Evolutionary conservation across 2,113 vertebrate genomes (phyloP).

Genomic region (Pavo muticus): DNA sequence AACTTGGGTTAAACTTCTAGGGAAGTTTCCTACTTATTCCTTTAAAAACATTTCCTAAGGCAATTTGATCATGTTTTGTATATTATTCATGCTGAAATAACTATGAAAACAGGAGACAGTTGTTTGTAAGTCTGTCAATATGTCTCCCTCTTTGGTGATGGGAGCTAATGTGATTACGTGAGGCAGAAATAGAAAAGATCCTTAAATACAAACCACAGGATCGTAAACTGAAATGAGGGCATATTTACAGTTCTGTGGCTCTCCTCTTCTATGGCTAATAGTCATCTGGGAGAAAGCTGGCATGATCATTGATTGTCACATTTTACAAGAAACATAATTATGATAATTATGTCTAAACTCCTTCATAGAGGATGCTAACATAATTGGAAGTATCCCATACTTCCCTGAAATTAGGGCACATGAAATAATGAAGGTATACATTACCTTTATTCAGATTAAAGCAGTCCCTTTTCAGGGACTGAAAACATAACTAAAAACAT

Average conservation of each 20-base stretch:
- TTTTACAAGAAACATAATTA: not conserved
- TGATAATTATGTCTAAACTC: not conserved
- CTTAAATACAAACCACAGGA: not conserved
- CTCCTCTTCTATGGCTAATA: not conserved
- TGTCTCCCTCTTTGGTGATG: slow-evolving; percentile 31
- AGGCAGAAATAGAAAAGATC: slow-evolving; percentile 27
- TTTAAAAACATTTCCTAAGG: slow-evolving; percentile 21
- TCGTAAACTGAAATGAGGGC: not conserved
- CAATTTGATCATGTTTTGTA: not conserved
- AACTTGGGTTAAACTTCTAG: not conserved
- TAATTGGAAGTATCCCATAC: not conserved
- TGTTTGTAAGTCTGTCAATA: not conserved
- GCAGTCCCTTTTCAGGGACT: not conserved
- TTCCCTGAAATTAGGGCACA: not conserved
- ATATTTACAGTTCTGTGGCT: not conserved
- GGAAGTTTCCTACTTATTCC: not conserved
- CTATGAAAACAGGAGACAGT: not conserved
- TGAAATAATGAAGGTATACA: not conserved
- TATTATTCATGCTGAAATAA: not conserved
- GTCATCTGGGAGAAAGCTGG: not conserved
- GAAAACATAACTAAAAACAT: not conserved
- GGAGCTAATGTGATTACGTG: not conserved
- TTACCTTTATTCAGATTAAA: not conserved
- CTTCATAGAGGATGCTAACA: not conserved
- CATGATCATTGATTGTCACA: not conserved